Conservation (phyloP, 2,888 invertebrate genomes). For the Cactoblastis cactorum region DNA sequence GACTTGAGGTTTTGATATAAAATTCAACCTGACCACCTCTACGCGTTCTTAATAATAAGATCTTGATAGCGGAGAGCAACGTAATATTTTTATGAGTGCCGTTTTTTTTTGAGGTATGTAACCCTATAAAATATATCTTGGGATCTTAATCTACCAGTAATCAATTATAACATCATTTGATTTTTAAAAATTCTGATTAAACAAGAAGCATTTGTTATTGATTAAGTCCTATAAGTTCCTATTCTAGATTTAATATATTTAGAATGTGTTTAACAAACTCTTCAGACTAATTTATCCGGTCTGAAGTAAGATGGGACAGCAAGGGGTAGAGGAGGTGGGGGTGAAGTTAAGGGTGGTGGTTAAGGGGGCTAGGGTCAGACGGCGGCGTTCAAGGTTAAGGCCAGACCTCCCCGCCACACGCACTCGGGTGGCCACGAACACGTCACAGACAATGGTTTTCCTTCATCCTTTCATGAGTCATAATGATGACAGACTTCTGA, state of each 20-base stretch:
- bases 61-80: no score
- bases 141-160: no score
- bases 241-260: conserved; percentile 16
- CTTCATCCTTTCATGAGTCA: not conserved
- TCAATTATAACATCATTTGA: no score
- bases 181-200: no score
- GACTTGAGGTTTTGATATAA: no score
- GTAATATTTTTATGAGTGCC: no score
- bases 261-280: conserved; percentile 47
- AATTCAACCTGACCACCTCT: no score
- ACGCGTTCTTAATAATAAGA: no score
- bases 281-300: conserved; percentile 52
- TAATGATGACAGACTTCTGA: no score
- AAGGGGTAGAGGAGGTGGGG: conserved; percentile 32
- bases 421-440: conserved; percentile 1
- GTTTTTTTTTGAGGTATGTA: no score
- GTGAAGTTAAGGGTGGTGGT: conserved; percentile 32
- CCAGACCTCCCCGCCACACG: conserved; percentile 39
- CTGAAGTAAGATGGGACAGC: conserved; percentile 42
- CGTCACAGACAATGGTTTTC: not conserved
- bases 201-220: no score
- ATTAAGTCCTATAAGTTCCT: not conserved
- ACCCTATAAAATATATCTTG: no score
- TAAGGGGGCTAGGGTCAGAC: conserved; percentile 59
- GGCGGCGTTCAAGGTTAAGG: conserved; percentile 75